phyloP scores from a whole-genome alignment of 2,888 invertebrate genomes.

The Rhaphigaster nebulosa region DNA sequence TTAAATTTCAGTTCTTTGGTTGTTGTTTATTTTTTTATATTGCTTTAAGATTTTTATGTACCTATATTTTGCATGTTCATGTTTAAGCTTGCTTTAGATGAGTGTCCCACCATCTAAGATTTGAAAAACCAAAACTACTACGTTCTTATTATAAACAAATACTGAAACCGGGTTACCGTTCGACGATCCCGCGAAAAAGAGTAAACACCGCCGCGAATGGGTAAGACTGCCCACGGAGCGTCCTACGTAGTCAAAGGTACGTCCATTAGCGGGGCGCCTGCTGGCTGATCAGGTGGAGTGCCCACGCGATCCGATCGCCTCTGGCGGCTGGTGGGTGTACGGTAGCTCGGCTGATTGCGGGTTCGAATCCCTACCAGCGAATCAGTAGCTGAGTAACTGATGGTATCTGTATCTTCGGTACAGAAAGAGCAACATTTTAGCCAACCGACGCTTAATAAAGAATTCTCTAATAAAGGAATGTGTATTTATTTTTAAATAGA shows the following conservation, averaged over 20 bases:
- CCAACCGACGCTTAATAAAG: not conserved
- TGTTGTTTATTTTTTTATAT: no score
- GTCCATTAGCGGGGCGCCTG: conserved; percentile 29
- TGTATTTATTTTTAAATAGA: no score
- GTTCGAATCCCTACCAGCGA: not conserved
- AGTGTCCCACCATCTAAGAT: not conserved
- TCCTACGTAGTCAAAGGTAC: not conserved
- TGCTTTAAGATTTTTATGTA: no score
- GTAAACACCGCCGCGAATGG: conserved; percentile 13
- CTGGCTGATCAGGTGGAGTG: not conserved
- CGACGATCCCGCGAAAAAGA: not conserved
- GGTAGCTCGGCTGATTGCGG: not conserved
- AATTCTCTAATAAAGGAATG: not conserved
- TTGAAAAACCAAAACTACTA: not conserved
- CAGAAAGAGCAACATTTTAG: not conserved
- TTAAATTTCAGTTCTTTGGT: no score
- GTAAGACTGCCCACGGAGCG: not conserved
- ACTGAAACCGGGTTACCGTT: not conserved
- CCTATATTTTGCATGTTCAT: no score
- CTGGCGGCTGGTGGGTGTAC: conserved; percentile 1
- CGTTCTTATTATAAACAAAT: not conserved
- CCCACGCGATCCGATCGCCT: conserved; percentile 12
- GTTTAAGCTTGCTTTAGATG: not conserved
- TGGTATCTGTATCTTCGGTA: not conserved
- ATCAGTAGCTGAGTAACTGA: not conserved